Base-by-base conservation (phyloP, 2,888 invertebrate genomes). In the Eilema sororculum region DNA sequence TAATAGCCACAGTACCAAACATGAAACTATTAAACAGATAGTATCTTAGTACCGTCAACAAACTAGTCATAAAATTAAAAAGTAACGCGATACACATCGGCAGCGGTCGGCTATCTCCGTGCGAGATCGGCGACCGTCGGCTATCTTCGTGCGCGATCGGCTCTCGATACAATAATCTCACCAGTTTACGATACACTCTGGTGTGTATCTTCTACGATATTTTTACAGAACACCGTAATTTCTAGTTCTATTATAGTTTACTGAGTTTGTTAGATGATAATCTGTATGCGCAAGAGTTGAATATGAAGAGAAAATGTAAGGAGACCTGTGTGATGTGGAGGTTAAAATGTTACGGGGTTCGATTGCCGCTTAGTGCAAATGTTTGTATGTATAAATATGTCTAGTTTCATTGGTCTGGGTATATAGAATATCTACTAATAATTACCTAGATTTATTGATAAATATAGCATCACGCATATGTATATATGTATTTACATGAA, bases 141-240 rank as follows among this genome's bases (percentile, higher is more conserved):
- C 71, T 76, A 70, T 70, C 66, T 62, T 25, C 66, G 66, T 67
- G 57, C 67, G 22, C 52, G 33, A 65, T 65, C 68, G 71, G 24
- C 5, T 16, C n/a, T 69, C 83, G 82, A 87, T 88, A 89, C 85
- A 90, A 93, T 93, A 92, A 92, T 91, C 87, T 89, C 83, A 86
- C 80, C 85, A 85, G 89, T 93, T 93, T 93, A 93, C 87, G 86
- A 77, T 59, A 76, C 78, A 92, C 92, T 92, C 84, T 77, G 86
- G 92, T 92, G 92, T 91, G 78, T 79, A 74, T 80, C 77, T 79
- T 75, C 81, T 80, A 78, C 81, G 77, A 81, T 84, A 83, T 79
- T 85, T 84, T 84, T 83, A 80, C 69, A 74, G 79, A 78, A 79
- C 79, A 82, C 82, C 80, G 78, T 80, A 79, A 75, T 74, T 79